phyloP scores from a whole-genome alignment of 2,113 vertebrate genomes.

The Megaceryle maxima region DNA sequence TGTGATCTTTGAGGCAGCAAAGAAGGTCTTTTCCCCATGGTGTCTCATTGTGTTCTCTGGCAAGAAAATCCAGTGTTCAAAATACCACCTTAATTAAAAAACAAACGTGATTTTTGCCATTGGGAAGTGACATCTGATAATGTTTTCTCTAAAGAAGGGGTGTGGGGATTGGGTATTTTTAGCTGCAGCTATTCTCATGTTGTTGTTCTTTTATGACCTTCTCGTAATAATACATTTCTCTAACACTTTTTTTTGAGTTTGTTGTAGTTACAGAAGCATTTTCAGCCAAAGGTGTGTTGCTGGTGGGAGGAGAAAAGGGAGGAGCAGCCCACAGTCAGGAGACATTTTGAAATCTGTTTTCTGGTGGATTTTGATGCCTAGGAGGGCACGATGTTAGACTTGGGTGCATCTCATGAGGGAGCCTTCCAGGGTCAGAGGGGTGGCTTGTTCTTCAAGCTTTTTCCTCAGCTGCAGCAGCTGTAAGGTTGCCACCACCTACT shows the following conservation, averaged over 20 bases:
- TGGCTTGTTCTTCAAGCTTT: neutral
- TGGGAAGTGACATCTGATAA: slow-evolving; percentile 4
- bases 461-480: neutral
- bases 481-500: neutral
- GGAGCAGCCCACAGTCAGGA: neutral
- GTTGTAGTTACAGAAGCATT: neutral
- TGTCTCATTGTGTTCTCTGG: neutral
- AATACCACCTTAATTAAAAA: neutral
- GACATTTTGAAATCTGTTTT: neutral
- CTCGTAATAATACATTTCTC: neutral
- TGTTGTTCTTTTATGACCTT: neutral
- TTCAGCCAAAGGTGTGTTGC: neutral
- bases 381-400: accelerated
- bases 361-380: neutral
- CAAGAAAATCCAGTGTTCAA: neutral
- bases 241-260: neutral
- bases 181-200: neutral
- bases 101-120: neutral
- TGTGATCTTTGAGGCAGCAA: neutral
- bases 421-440: neutral
- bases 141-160: neutral
- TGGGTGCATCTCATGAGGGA: neutral
- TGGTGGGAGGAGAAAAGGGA: neutral
- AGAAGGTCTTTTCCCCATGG: neutral
- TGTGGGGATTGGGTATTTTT: neutral